Evolutionary conservation across 1,140 invertebrate species (phyloP).

Genomic region (Prorops nasuta): DNA sequence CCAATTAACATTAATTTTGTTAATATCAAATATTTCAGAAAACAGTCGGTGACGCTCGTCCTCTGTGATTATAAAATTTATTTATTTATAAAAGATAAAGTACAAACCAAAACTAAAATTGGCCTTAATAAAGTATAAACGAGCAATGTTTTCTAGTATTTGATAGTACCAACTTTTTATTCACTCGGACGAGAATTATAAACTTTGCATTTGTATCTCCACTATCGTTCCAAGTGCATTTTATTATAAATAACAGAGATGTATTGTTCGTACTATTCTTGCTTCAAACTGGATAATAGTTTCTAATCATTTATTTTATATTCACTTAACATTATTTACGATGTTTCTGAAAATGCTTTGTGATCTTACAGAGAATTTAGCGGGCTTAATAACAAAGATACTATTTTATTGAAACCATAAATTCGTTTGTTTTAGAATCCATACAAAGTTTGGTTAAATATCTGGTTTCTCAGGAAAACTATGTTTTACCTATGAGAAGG

Average conservation of each 20-base stretch:
- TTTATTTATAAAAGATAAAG: no score
- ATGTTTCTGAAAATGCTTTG: conserved; percentile 52
- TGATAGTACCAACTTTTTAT: neutral
- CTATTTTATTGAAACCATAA: conserved; percentile 23
- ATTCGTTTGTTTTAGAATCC: neutral
- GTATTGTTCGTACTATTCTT: no score
- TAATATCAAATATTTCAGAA: no score
- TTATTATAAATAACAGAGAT: no score
- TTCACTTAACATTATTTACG: conserved; percentile 26
- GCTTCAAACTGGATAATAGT: neutral
- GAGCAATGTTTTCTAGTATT: neutral
- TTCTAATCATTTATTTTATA: conserved; percentile 10
- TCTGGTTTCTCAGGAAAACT: conserved; percentile 36
- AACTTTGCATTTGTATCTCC: conserved; percentile 18
- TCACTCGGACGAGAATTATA: no score
- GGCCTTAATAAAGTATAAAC: no score
- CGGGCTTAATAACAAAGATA: conserved; percentile 40
- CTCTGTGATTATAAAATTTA: no score
- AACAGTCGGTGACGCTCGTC: no score
- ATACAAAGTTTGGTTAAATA: conserved; percentile 15
- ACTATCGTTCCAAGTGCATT: conserved; percentile 40
- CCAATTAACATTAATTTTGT: no score
- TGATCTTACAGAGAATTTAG: conserved; percentile 36
- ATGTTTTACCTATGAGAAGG: conserved; percentile 30
- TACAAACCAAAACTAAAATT: no score